Evolutionary conservation across 2,113 vertebrate species (phyloP).

Genomic region (Gallinago paraguaiae): DNA sequence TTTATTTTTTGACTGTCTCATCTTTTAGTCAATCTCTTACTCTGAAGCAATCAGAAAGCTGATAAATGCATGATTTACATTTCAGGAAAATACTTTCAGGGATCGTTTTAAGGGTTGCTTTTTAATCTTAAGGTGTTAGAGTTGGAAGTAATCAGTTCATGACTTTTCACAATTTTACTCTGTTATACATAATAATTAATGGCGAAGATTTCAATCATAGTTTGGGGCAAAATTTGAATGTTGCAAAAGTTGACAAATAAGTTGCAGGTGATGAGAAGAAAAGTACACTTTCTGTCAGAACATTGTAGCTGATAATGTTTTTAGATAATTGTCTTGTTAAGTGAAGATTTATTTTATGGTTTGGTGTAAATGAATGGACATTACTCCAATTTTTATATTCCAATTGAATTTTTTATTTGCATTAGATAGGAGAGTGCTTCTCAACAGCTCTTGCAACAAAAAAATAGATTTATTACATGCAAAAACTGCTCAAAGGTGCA

Average conservation of each 20-base stretch:
- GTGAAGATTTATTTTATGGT: not conserved
- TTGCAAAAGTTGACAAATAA: not conserved
- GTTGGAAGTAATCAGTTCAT: not conserved
- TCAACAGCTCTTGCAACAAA: not conserved
- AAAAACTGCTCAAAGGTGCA: slow-evolving; percentile 37
- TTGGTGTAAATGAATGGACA: slow-evolving; percentile 6
- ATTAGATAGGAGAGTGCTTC: slow-evolving; percentile 34
- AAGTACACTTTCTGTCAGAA: not conserved
- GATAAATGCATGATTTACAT: not conserved
- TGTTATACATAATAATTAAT: not conserved
- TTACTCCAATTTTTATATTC: not conserved
- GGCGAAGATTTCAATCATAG: not conserved
- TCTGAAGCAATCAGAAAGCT: not conserved
- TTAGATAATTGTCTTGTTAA: slow-evolving; percentile 34
- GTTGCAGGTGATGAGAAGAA: not conserved
- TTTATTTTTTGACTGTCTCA: not conserved
- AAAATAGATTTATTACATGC: slow-evolving; percentile 48
- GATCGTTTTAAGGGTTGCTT: not conserved
- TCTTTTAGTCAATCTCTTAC: not conserved
- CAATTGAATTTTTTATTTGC: slow-evolving; percentile 19
- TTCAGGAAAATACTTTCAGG: not conserved
- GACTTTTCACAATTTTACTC: not conserved
- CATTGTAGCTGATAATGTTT: not conserved
- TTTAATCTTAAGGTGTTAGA: not conserved
- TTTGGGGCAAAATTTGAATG: not conserved